Percentiles rank a stretch among this genome's conserved stretches.
phyloP scores from a whole-genome alignment of 1,140 invertebrate species.

The Drosophila azteca region DNA sequence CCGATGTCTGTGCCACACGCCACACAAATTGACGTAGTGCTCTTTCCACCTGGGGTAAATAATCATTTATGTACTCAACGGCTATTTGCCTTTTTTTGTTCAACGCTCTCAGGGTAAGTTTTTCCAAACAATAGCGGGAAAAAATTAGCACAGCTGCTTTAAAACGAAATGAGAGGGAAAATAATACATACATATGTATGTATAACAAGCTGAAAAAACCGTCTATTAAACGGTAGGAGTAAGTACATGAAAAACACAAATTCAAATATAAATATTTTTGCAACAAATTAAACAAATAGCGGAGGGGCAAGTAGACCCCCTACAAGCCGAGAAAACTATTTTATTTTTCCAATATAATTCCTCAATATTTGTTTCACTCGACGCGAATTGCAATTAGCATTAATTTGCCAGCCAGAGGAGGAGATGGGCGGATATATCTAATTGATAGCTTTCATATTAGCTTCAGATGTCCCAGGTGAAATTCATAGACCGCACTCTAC shows the following conservation, averaged over 20 bases:
- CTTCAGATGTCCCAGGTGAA: slow-evolving; percentile 41
- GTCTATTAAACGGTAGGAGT: slow-evolving; percentile 53
- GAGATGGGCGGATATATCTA: slow-evolving; percentile 34
- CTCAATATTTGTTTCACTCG: slow-evolving; percentile 38
- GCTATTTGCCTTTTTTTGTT: slow-evolving; percentile 34
- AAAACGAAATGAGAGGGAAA: slow-evolving; percentile 30
- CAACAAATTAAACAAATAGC: slow-evolving; percentile 62
- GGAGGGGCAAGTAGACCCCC: slow-evolving; percentile 3
- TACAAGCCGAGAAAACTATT: slow-evolving; percentile 47
- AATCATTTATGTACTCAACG: slow-evolving; percentile 53
- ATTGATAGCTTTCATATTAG: slow-evolving; percentile 61
- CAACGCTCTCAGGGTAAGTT: slow-evolving; percentile 63
- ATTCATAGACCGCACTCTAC: slow-evolving; percentile 20
- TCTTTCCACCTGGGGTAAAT: slow-evolving; percentile 48
- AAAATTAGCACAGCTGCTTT: slow-evolving; percentile 73
- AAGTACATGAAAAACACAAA: slow-evolving; percentile 64
- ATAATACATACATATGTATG: not conserved
- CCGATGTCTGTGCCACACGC: slow-evolving; percentile 4
- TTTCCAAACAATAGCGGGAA: slow-evolving; percentile 69
- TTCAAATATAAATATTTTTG: slow-evolving; percentile 69
- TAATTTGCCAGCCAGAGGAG: slow-evolving; percentile 49
- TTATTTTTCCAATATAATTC: slow-evolving; percentile 35
- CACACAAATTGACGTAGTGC: slow-evolving; percentile 51
- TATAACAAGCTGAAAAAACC: slow-evolving; percentile 14
- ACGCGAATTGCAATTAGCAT: slow-evolving; percentile 71